phyloP scores from a whole-genome alignment of 2,113 vertebrate species.

The Tragelaphus buxtoni region DNA sequence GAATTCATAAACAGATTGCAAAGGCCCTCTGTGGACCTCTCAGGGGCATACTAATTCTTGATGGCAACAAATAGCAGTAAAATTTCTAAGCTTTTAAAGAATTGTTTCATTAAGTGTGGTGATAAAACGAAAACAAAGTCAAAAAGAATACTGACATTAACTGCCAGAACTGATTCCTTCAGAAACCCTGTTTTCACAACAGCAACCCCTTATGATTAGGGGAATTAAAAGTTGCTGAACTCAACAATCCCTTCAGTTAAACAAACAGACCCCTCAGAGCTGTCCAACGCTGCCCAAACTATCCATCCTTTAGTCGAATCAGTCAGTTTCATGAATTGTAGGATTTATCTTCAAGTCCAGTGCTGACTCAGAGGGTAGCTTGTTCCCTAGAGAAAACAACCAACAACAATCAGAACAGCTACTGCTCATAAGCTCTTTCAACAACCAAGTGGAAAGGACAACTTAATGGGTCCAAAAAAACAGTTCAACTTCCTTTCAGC shows the following conservation, averaged over 20 bases:
- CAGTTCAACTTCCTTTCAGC: slow-evolving; percentile 55
- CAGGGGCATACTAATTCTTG: not conserved
- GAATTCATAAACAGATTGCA: not conserved
- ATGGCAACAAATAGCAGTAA: slow-evolving; percentile 30
- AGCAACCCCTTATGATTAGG: slow-evolving; percentile 59
- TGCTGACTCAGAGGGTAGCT: slow-evolving; percentile 77
- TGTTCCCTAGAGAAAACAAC: slow-evolving; percentile 78
- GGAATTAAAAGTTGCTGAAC: slow-evolving; percentile 71
- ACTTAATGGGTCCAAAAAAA: slow-evolving; percentile 59
- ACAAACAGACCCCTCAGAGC: slow-evolving; percentile 77
- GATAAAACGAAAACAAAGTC: slow-evolving; percentile 48
- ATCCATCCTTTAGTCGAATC: slow-evolving; percentile 76
- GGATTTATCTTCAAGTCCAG: slow-evolving; percentile 77
- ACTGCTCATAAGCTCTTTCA: slow-evolving; percentile 72
- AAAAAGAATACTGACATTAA: slow-evolving; percentile 42
- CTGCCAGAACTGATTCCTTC: slow-evolving; percentile 59
- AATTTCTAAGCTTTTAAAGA: slow-evolving; percentile 32
- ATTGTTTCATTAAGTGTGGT: slow-evolving; percentile 1
- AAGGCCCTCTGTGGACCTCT: slow-evolving; percentile 44
- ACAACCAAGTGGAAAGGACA: slow-evolving; percentile 71
- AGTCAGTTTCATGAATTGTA: slow-evolving; percentile 78
- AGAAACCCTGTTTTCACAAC: slow-evolving; percentile 65
- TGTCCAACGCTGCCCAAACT: slow-evolving; percentile 78
- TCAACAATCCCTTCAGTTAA: slow-evolving; percentile 73
- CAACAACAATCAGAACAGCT: slow-evolving; percentile 78